Evolutionary conservation across 1,140 invertebrate species (phyloP).

Genomic region (Odontomachus brunneus): DNA sequence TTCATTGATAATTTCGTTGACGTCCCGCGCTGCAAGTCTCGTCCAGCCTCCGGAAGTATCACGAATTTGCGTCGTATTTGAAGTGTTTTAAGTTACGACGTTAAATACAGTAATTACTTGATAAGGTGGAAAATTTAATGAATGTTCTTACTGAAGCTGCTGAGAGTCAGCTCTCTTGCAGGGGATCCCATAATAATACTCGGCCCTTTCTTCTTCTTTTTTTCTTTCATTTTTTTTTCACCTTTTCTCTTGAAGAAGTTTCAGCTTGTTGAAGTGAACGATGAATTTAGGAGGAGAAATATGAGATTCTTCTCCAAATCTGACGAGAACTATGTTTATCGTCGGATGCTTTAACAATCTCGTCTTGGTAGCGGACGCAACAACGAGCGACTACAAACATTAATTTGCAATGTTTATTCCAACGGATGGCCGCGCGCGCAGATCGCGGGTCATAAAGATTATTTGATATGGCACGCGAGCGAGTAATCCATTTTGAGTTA

Average conservation of each 20-base stretch:
- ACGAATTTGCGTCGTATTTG: not conserved
- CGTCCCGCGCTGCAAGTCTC: not conserved
- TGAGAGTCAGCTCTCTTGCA: not conserved
- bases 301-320: slow-evolving; percentile 17
- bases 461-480: slow-evolving; percentile 14
- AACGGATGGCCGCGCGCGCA: slow-evolving; percentile 13
- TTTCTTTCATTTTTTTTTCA: too few relatives aligned
- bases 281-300: not conserved
- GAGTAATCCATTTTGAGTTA: slow-evolving; percentile 33
- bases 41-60: not conserved
- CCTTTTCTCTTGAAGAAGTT: too few relatives aligned
- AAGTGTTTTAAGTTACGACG: not conserved
- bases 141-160: not conserved
- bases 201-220: too few relatives aligned
- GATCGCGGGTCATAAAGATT: slow-evolving; percentile 43
- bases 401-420: slow-evolving; percentile 58
- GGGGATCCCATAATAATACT: not conserved
- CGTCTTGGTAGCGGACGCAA: slow-evolving; percentile 44
- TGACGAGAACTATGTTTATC: slow-evolving; percentile 9
- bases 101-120: not conserved
- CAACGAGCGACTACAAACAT: slow-evolving; percentile 52
- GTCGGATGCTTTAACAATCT: slow-evolving; percentile 38
- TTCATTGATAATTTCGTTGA: slow-evolving; percentile 24
- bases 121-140: not conserved
- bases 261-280: not conserved